Evolutionary conservation across 2,888 invertebrate species (phyloP), one percentile per base, ranked within the genome.

Genomic region (Monochamus alternatus): DNA sequence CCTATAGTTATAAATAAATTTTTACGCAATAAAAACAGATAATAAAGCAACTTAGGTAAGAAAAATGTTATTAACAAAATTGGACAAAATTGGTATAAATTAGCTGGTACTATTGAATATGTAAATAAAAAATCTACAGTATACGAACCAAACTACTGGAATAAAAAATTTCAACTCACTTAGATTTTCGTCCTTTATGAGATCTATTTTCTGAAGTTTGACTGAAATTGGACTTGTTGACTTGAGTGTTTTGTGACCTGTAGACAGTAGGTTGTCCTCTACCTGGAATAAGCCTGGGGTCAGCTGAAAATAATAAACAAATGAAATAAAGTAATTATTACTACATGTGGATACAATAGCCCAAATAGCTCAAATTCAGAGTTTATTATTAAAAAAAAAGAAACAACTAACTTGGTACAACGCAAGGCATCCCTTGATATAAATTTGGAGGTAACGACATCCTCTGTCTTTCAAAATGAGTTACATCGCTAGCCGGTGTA

Each of bases 401-500:
- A n/a, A 10, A 4, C 2, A 1, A 84, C 86, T 84, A 84, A 88
- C 88, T 79, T 84, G 86, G 87, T 75, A 87, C 81, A 72, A 88
- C 83, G 79, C 87, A 88, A 79, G 89, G 87, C 86, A 89, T 86
- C 72, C 87, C 87, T 78, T 87, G 88, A 81, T 87, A 88, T 47
- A 88, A 78, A 78, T 86, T 81, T 22, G 88, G 85, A 7, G 87
- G 86, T 74, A 87, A 84, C 43, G 85, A 82, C 80, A 86, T 86
- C 75, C 88, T 82, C 75, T 86, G 87, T 65, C 85, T 85, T 66
- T 88, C 87, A 63, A 84, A 86, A 81, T 84, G 85, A 9, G 85
- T 76, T 65, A 85, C 82, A 69, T 88, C 89, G 77, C 84, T 83
- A 44, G 86, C 88, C 30, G 89, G 89, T 44, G 89, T 89, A 7